Conservation (phyloP, 2,888 invertebrate genomes). For the Orthosia cruda region DNA sequence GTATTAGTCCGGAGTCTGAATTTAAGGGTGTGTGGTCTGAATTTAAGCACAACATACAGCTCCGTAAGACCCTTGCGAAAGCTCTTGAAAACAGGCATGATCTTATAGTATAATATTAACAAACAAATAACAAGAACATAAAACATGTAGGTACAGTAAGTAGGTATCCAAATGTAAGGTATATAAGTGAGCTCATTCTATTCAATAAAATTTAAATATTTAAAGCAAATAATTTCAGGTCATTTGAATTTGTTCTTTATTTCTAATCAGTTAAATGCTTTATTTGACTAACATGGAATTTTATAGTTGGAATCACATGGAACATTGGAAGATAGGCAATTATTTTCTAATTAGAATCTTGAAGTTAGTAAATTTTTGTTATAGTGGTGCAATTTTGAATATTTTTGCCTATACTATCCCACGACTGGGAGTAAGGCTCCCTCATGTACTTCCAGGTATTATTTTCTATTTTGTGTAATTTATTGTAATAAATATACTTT, state of each 20-base stretch:
- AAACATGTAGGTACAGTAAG: background rate
- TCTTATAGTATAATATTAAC: no score
- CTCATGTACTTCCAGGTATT: no score
- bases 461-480: no score
- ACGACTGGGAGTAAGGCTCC: no score
- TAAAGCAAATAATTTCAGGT: background rate
- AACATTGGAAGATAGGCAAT: background rate
- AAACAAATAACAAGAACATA: background rate
- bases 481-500: no score
- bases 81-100: no score
- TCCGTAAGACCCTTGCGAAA: no score
- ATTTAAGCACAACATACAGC: no score
- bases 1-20: no score
- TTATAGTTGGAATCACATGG: background rate
- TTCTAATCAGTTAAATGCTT: accelerated
- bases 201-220: background rate
- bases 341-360: slow-evolving; percentile 18
- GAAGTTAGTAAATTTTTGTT: background rate
- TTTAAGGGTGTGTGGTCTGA: no score
- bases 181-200: background rate
- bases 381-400: no score
- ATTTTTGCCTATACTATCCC: no score
- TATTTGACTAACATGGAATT: slow-evolving; percentile 3
- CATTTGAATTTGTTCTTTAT: slow-evolving; percentile 1
- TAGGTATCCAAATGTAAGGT: background rate